phyloP scores from a whole-genome alignment of 2,113 vertebrate genomes.

The Dromas ardeola region DNA sequence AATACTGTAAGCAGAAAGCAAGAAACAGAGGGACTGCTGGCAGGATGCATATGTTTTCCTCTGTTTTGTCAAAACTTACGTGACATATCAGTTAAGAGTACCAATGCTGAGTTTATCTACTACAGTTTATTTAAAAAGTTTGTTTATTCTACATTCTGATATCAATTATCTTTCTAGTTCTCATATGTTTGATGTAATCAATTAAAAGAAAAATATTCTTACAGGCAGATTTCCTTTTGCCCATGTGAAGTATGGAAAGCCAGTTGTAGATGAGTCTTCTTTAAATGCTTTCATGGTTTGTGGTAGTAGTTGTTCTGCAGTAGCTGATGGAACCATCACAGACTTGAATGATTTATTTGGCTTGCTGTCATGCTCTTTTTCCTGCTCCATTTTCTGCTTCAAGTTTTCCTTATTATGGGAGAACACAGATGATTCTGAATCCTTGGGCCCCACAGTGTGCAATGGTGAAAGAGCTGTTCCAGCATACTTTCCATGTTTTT shows the following conservation, averaged over 20 bases:
- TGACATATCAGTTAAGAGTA: not conserved
- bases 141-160: not conserved
- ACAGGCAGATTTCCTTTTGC: conserved; percentile 46
- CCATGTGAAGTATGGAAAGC: not conserved
- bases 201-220: conserved; percentile 34
- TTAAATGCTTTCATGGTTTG: not conserved
- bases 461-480: not conserved
- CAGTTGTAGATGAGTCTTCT: not conserved
- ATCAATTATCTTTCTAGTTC: not conserved
- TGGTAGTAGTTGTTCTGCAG: not conserved
- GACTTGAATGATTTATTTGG: not conserved
- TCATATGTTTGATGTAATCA: not conserved
- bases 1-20: not conserved
- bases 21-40: not conserved
- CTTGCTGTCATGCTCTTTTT: not conserved
- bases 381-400: not conserved
- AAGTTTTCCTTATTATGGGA: not conserved
- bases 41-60: not conserved
- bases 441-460: not conserved
- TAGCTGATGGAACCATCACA: not conserved
- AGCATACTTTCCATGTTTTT: not conserved
- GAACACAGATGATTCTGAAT: not conserved
- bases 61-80: not conserved
- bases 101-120: not conserved
- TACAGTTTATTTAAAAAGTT: not conserved